These are phyloP conservation scores for Netelia melanura DNA, from an alignment of 2,888 invertebrate species.

Conservation along the genomic window DNA sequence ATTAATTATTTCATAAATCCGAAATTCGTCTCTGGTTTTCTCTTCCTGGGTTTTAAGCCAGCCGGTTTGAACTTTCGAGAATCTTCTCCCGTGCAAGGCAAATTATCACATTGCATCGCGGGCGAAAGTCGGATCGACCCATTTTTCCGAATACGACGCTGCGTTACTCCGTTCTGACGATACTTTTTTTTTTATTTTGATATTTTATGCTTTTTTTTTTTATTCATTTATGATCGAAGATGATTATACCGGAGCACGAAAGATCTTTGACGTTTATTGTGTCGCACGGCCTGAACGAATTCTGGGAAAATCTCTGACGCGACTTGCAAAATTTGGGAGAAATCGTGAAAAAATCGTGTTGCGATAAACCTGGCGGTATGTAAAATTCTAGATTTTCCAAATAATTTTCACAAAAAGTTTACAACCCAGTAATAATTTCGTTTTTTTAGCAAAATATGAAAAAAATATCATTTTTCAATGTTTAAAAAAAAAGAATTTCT, in stretches of 20 bases:
- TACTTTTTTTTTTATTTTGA: neutral
- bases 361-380: no score
- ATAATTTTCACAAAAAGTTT: no score
- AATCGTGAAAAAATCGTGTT: neutral
- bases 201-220: constrained; percentile 2
- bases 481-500: no score
- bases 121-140: constrained; percentile 55
- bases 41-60: constrained; percentile 17
- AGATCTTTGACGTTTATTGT: constrained; percentile 12
- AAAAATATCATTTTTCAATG: no score
- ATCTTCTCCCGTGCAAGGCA: constrained; percentile 18
- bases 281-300: constrained; percentile 32
- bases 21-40: constrained; percentile 32
- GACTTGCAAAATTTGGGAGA: neutral
- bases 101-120: constrained; percentile 30
- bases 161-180: neutral
- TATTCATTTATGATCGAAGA: neutral
- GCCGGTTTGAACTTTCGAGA: constrained; percentile 42
- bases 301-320: constrained; percentile 25
- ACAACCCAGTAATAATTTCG: no score
- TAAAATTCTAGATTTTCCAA: no score
- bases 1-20: constrained; percentile 13
- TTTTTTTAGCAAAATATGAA: no score
- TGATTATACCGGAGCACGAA: constrained; percentile 22
- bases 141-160: constrained; percentile 3